phyloP scores from a whole-genome alignment of 2,113 vertebrate species.

The Progne subis region DNA sequence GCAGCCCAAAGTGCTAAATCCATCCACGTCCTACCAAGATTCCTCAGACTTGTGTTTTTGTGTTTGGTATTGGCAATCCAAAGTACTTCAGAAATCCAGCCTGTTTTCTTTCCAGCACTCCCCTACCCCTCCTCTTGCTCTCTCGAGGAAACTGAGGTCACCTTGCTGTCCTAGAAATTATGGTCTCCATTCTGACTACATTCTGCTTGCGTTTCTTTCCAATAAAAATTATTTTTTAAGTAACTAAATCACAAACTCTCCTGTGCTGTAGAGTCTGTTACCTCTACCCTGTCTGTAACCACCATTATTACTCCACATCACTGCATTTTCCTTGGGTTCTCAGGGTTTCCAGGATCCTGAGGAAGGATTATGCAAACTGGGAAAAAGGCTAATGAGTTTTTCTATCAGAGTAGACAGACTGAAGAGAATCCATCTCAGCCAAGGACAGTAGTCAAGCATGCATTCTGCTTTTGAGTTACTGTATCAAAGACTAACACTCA shows the following conservation, averaged over 20 bases:
- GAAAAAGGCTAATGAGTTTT: background rate
- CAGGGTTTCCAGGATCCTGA: background rate
- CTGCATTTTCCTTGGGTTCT: background rate
- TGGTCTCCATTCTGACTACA: background rate
- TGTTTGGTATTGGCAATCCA: background rate
- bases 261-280: background rate
- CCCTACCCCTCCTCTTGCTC: background rate
- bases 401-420: background rate
- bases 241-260: background rate
- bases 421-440: background rate
- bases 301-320: background rate
- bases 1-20: background rate
- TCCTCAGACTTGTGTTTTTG: background rate
- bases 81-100: background rate
- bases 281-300: background rate
- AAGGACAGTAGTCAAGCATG: background rate
- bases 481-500: background rate
- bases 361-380: background rate
- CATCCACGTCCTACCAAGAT: background rate
- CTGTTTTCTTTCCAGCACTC: background rate
- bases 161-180: background rate
- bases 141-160: background rate
- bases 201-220: background rate
- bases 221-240: background rate
- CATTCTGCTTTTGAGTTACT: background rate